A percentile compares a stretch with the other conserved stretches of the same genome.
Conservation (phyloP, 1,140 invertebrate species). For the Neodiprion fabricii region DNA sequence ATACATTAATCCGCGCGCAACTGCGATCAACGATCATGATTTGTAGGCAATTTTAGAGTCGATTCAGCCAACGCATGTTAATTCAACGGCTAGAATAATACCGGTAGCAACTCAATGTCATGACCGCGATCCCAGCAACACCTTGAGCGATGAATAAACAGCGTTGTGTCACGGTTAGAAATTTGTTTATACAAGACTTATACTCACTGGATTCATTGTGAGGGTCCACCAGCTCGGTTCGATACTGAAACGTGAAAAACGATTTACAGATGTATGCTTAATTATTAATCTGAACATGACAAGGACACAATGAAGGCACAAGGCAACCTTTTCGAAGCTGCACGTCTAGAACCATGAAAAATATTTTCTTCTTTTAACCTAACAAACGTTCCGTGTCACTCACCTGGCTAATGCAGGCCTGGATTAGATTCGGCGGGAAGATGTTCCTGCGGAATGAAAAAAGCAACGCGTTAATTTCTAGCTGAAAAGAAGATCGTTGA, state of each 20-base stretch:
- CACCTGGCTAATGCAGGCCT: slow-evolving; percentile 80
- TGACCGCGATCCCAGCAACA: too few species aligned
- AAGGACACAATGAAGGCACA: neutral
- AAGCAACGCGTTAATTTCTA: slow-evolving; percentile 21
- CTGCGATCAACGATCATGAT: too few species aligned
- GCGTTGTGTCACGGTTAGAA: too few species aligned
- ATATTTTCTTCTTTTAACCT: slow-evolving; percentile 9
- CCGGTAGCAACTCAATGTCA: too few species aligned
- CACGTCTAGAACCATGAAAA: neutral
- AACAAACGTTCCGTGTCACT: slow-evolving; percentile 33
- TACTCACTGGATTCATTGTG: slow-evolving; percentile 38
- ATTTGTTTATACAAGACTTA: neutral
- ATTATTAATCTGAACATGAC: slow-evolving; percentile 11
- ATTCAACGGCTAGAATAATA: too few species aligned
- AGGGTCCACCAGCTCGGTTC: slow-evolving; percentile 61
- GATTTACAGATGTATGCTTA: slow-evolving; percentile 14
- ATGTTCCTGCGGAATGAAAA: slow-evolving; percentile 76
- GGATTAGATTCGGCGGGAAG: slow-evolving; percentile 89
- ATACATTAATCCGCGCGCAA: too few species aligned
- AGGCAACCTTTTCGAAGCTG: neutral
- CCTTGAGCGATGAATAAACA: too few species aligned
- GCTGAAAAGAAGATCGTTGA: neutral
- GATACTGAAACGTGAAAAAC: slow-evolving; percentile 49
- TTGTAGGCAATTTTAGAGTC: too few species aligned
- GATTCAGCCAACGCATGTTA: too few species aligned